Percentiles rank a stretch among this genome's conserved stretches.
Evolutionary conservation across 2,888 invertebrate species (phyloP).

Genomic region (Drosophila nigritarsus): DNA sequence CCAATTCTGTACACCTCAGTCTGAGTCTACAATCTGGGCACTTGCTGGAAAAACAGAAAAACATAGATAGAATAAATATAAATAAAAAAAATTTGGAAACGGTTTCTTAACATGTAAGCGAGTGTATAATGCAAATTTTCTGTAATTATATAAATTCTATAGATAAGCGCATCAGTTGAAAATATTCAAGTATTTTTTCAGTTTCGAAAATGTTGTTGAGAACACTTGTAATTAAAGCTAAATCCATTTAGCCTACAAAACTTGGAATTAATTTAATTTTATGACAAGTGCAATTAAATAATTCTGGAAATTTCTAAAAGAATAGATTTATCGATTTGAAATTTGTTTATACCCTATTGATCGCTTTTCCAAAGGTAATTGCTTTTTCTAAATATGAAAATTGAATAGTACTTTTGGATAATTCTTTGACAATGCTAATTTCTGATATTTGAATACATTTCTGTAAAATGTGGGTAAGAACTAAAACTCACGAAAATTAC

Average conservation of each 20-base stretch:
- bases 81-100: slow-evolving; percentile 6
- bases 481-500: not conserved
- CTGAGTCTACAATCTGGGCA: slow-evolving; percentile 39
- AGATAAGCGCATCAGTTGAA: slow-evolving; percentile 8
- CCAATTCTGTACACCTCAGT: slow-evolving; percentile 20
- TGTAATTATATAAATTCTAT: slow-evolving; percentile 5
- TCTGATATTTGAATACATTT: not conserved
- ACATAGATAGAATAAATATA: slow-evolving; percentile 3
- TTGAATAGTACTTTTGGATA: not conserved
- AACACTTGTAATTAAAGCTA: not conserved
- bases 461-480: not conserved
- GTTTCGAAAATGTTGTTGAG: not conserved
- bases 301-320: not conserved
- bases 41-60: slow-evolving; percentile 20
- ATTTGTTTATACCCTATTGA: not conserved
- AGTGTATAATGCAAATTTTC: slow-evolving; percentile 33
- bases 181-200: not conserved
- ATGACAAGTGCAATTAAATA: not conserved
- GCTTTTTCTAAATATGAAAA: not conserved
- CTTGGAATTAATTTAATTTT: too few relatives aligned
- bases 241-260: not conserved
- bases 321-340: not conserved
- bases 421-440: not conserved
- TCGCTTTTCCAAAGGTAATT: not conserved
- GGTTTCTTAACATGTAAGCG: slow-evolving; percentile 33